These are phyloP conservation scores for Lytechinus pictus DNA, from an alignment of 35 echinoderm and acorn worm genomes.

Conservation along the genomic window DNA sequence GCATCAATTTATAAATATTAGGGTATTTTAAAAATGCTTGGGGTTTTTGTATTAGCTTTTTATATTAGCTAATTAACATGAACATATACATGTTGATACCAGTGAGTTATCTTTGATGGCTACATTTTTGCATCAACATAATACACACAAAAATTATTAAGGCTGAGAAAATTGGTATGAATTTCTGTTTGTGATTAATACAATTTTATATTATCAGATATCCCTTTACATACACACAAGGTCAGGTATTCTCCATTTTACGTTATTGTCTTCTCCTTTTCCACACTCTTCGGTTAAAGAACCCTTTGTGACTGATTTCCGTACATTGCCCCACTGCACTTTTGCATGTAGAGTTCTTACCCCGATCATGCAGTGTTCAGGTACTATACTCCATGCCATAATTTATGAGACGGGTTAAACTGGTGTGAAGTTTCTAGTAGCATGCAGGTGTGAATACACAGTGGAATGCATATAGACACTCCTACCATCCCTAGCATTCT, in stretches of 20 bases:
- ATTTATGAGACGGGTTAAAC: conserved; percentile 5
- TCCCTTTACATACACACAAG: background rate
- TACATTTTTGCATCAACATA: no score
- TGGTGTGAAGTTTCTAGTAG: background rate
- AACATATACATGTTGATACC: no score
- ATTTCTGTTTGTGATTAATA: no score
- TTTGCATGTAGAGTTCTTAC: background rate
- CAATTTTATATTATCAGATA: background rate
- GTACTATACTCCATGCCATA: background rate
- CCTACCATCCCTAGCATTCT: background rate
- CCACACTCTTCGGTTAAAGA: background rate
- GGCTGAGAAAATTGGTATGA: no score
- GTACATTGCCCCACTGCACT: background rate
- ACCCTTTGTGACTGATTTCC: background rate
- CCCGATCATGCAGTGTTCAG: background rate
- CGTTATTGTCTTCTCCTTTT: background rate
- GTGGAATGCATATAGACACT: conserved; percentile 9
- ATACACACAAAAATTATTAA: no score
- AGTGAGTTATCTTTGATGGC: no score
- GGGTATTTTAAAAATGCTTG: no score
- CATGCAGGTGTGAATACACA: conserved; percentile 17
- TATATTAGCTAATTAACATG: no score
- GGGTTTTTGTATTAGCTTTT: no score
- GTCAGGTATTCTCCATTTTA: background rate
- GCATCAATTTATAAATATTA: no score